These are phyloP conservation scores for Aptenodytes forsteri DNA, from an alignment of 2,113 vertebrate species.

Conservation along the genomic window DNA sequence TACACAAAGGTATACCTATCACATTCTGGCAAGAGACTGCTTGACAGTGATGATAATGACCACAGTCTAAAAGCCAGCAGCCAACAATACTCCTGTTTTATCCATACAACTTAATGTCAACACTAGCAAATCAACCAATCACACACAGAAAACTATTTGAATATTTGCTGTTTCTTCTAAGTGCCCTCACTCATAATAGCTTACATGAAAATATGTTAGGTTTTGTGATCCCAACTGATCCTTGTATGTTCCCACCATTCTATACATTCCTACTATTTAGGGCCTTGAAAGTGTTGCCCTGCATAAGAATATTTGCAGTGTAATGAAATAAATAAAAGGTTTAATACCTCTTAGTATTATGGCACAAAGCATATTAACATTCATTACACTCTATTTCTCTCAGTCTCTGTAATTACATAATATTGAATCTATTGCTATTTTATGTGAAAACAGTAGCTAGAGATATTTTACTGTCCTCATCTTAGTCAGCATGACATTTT, in stretches of 20 bases:
- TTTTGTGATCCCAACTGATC: neutral
- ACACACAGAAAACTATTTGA: neutral
- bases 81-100: neutral
- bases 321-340: neutral
- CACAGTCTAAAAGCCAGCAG: neutral
- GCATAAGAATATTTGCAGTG: neutral
- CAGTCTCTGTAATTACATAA: conserved; percentile 24
- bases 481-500: conserved; percentile 31
- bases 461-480: conserved; percentile 25
- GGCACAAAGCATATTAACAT: neutral
- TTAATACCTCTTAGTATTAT: neutral
- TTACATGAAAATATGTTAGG: neutral
- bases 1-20: neutral
- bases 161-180: neutral
- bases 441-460: conserved; percentile 18
- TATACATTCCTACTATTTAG: neutral
- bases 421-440: conserved; percentile 28
- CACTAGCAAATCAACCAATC: neutral
- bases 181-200: fast-evolving
- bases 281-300: neutral
- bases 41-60: neutral
- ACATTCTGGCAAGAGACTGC: neutral
- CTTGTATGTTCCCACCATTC: neutral
- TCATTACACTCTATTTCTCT: conserved; percentile 17
- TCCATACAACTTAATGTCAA: neutral